Base-by-base conservation (phyloP, 2,888 invertebrate genomes). In the Microdon myrmicae region DNA sequence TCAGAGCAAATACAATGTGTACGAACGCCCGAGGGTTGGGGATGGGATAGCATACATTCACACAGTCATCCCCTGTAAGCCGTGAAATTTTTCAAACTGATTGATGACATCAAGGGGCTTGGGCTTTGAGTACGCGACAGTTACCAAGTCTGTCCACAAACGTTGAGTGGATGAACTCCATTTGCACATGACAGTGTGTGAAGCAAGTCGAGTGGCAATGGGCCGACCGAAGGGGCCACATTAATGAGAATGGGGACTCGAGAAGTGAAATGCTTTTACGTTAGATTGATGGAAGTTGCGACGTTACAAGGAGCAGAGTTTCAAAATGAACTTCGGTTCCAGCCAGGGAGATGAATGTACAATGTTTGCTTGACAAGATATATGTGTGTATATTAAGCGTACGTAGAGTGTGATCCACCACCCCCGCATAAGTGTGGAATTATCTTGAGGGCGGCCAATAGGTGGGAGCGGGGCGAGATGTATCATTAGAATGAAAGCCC, bases 21-120 rank as follows among this genome's bases (percentile, higher is more conserved):
- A 39, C 22, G 23, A 37, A 34, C 22, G 47, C 19, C 29, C 31
- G 23, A 25, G 44, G 45, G 34, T 45, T 26, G 44, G 20, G 37
- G 25, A 20, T 39, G 25, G n/a, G n/a, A n/a, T 8, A 1, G 35
- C 20, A 34, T 25, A 34, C 22, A 23, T 4, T 7, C 32, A 41
- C 41, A 45, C 51, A 51, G 41, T 43, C 47, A n/a, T n/a, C 28
- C 29, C 9, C 32, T 19, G 58, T 47, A 64, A 64, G 58, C 64
- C 58, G 58, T 58, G 64, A 64, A 64, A 64, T 64, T 64, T 64
- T 58, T 64, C 64, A 64, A 64, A 64, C 58, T 64, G 64, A 64
- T 64, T 64, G 64, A 64, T 64, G 64, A 64, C 64, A 64, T 64
- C 64, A 64, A 58, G 64, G 64, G 64, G 58, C 58, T 64, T 13